A percentile compares a stretch with the other conserved stretches of the same genome.
Evolutionary conservation across 2,888 invertebrate species (phyloP).

Genomic region (Malacosoma neustria): DNA sequence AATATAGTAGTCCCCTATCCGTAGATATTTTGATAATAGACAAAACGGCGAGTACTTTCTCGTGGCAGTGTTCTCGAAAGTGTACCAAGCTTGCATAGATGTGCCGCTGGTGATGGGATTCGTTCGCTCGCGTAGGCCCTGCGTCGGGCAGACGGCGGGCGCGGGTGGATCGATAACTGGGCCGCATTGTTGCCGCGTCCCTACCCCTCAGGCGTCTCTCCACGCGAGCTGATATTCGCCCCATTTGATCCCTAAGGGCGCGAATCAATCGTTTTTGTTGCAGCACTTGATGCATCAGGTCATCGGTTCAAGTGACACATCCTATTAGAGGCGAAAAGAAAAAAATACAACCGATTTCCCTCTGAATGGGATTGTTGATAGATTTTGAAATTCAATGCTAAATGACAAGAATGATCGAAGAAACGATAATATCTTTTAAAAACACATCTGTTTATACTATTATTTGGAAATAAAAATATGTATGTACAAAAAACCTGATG

Average conservation of each 20-base stretch:
- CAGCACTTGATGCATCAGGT: constrained; percentile 47
- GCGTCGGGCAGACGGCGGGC: constrained; percentile 48
- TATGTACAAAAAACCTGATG: constrained; percentile 8
- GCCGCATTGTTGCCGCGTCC: constrained; percentile 66
- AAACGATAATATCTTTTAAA: background rate
- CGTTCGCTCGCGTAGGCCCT: constrained; percentile 38
- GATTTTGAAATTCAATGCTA: background rate
- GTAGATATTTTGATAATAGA: constrained; percentile 7
- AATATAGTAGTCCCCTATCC: too few species aligned
- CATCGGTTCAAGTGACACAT: background rate
- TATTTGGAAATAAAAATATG: constrained; percentile 1
- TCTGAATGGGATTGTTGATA: background rate
- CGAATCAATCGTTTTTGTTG: constrained; percentile 69
- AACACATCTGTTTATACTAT: constrained; percentile 4
- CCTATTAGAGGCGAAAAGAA: background rate
- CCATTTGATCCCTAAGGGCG: constrained; percentile 62
- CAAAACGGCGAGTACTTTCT: constrained; percentile 21
- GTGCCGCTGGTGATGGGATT: constrained; percentile 26
- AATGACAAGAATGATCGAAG: background rate
- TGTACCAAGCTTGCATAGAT: constrained; percentile 57
- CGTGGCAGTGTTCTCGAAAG: constrained; percentile 33
- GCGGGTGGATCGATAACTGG: constrained; percentile 65
- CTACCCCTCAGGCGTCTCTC: constrained; percentile 30
- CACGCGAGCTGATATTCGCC: constrained; percentile 59
- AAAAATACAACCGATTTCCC: background rate